These are phyloP conservation scores for Strix uralensis DNA, from an alignment of 2,113 vertebrate genomes.

Conservation along the genomic window DNA sequence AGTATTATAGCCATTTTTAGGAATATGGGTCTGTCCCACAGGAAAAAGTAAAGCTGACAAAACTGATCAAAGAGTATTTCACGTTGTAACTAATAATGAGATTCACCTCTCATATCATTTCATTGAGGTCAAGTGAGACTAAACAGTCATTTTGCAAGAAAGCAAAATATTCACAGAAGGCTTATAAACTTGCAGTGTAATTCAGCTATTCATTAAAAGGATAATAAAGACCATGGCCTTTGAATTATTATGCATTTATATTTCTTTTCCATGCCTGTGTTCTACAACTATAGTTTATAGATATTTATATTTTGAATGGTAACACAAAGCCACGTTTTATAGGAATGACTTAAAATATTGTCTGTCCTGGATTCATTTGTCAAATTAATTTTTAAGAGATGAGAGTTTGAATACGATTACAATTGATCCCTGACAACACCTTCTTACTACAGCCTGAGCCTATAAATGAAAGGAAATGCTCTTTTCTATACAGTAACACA, in stretches of 20 bases:
- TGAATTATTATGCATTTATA: not conserved
- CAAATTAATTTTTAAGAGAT: not conserved
- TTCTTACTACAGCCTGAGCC: not conserved
- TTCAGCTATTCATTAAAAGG: conserved; percentile 1
- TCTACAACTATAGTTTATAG: not conserved
- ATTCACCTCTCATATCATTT: not conserved
- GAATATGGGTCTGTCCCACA: not conserved
- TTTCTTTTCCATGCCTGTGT: not conserved
- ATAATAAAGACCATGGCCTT: not conserved
- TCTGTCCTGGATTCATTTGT: not conserved
- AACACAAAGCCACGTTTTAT: not conserved
- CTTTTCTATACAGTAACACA: not conserved
- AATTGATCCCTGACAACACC: not conserved
- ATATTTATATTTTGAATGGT: not conserved
- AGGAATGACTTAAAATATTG: not conserved
- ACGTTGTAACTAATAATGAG: not conserved
- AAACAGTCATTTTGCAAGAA: not conserved
- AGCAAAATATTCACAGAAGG: not conserved
- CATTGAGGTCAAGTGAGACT: not conserved
- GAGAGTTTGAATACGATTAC: not conserved
- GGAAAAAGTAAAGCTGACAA: not conserved
- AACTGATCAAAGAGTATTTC: not conserved
- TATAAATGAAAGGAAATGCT: not conserved
- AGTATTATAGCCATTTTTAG: not conserved
- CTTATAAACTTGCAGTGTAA: not conserved